Conservation (phyloP, 2,888 invertebrate genomes). For the Rhagonycha fulva region DNA sequence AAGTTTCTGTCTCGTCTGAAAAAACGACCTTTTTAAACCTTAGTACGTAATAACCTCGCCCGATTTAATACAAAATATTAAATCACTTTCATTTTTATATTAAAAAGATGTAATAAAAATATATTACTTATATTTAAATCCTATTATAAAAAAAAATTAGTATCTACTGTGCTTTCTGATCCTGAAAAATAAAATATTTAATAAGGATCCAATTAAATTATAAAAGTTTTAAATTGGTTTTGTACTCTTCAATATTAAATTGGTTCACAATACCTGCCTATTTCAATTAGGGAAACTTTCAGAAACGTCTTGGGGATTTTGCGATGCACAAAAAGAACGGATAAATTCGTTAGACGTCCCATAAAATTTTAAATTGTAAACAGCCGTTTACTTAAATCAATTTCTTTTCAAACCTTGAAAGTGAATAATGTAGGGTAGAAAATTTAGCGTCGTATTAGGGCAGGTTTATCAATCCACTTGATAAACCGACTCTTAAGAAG, state of each 20-base stretch:
- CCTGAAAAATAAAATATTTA: background rate
- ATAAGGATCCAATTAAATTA: background rate
- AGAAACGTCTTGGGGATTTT: background rate
- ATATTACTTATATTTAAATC: background rate
- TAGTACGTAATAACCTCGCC: no score
- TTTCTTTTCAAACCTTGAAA: slow-evolving; percentile 3
- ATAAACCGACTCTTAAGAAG: background rate
- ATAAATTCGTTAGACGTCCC: background rate
- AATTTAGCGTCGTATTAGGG: background rate
- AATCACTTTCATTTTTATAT: no score
- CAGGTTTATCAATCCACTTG: background rate
- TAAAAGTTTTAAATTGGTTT: background rate
- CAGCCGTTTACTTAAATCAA: slow-evolving; percentile 10
- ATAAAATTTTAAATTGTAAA: slow-evolving; percentile 8
- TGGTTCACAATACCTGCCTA: background rate
- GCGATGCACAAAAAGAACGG: background rate
- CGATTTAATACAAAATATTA: no score
- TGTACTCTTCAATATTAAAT: background rate
- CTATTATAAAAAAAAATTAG: background rate
- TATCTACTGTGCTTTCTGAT: background rate
- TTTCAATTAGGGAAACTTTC: background rate
- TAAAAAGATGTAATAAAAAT: background rate
- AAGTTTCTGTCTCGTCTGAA: no score
- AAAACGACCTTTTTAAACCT: no score
- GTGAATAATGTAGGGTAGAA: background rate